Evolutionary conservation across 2,113 vertebrate species (phyloP).

Genomic region (Catharus minimus): DNA sequence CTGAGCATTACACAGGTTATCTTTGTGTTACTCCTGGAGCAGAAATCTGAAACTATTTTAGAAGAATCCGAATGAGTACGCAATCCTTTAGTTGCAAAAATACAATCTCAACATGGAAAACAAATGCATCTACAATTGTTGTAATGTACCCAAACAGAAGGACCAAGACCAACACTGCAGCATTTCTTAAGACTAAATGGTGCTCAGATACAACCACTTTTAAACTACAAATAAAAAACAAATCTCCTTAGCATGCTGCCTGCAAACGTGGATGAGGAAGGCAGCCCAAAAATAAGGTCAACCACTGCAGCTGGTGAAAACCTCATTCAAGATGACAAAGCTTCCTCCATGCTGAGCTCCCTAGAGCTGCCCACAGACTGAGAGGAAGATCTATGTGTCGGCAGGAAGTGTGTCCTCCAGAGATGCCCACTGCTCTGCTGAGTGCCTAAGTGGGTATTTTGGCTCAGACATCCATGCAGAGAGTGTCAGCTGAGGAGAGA

Average conservation of each 20-base stretch:
- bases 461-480: neutral
- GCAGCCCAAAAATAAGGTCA: neutral
- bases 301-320: neutral
- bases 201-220: neutral
- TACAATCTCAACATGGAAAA: neutral
- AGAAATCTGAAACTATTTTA: neutral
- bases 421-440: neutral
- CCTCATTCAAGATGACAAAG: fast-evolving
- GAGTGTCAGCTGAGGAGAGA: neutral
- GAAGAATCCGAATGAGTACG: neutral
- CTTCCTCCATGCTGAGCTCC: neutral
- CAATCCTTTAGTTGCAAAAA: neutral
- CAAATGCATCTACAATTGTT: neutral
- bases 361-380: neutral
- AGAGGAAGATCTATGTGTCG: fast-evolving
- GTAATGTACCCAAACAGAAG: neutral
- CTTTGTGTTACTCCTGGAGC: neutral
- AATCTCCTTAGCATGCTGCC: neutral
- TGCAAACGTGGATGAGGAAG: neutral
- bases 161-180: neutral
- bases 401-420: neutral
- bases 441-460: neutral
- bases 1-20: neutral
- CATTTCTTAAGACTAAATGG: neutral
- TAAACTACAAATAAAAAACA: neutral